Evolutionary conservation across 1,140 invertebrate genomes (phyloP), one percentile per base, ranked within the genome.

Genomic region (Delia radicum): DNA sequence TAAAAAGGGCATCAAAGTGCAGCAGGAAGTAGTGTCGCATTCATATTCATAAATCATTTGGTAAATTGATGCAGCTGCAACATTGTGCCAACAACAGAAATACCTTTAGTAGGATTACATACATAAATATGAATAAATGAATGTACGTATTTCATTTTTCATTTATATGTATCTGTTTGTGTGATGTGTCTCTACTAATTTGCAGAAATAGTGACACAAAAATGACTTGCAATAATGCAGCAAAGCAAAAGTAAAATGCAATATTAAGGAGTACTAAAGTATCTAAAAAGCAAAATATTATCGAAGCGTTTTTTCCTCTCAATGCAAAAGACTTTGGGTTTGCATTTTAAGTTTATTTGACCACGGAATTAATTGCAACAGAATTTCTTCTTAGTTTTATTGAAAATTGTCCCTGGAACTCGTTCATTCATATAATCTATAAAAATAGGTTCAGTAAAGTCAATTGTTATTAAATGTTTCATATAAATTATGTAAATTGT

Each of bases 11-110:
- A 69, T n/a, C 29, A 69, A 69, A 24, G 65, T 33, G 72, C 72
- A 75, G 24, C 74, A 75, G 82, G 81, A 83, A 83, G 79, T 79
- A 79, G 82, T 83, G 82, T 82, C 80, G 78, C 82, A 79, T 78
- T 73, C 82, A 80, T 79, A 83, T 83, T 80, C 82, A 83, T 83
- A 83, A 83, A 82, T 83, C 81, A 83, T 83, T 83, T 55, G 73
- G 75, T 62, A 74, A 74, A 74, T 74, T 74, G 73, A 33, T 74
- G 42, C 72, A 46, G 48, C 37, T 15, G n/a, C 31, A 72, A 33
- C 69, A 72, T 42, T 42, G 24, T 42, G 27, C 27, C 29, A 69
- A 69, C 65, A 69, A 33, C 65, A 69, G 27, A 10, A 10, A 55
- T n/a, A 55, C 18, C 24, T 55, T 8, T 55, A 21, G n/a, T n/a